Percentiles rank a stretch among this genome's conserved stretches.
phyloP scores from a whole-genome alignment of 2,888 invertebrate genomes.

The Julus scanicus region DNA sequence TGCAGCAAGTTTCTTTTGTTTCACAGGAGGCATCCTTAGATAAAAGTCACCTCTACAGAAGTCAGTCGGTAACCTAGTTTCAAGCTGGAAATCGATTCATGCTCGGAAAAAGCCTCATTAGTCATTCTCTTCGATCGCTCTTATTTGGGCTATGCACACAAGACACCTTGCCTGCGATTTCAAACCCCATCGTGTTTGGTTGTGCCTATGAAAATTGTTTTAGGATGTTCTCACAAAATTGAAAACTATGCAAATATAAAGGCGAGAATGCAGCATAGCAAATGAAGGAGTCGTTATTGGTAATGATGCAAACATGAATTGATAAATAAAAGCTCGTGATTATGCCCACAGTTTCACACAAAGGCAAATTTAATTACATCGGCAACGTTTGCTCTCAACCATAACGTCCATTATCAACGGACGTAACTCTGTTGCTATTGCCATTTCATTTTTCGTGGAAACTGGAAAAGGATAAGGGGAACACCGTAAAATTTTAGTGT shows the following conservation, averaged over 20 bases:
- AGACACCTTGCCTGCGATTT: conserved; percentile 5
- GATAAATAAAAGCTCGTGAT: conserved; percentile 27
- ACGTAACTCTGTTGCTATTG: background rate
- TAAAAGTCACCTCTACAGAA: conserved; percentile 30
- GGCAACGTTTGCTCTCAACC: background rate
- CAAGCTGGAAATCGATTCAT: conserved; percentile 26
- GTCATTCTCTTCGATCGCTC: conserved; percentile 32
- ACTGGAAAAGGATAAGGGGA: background rate
- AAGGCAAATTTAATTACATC: conserved; percentile 14
- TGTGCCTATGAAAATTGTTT: background rate
- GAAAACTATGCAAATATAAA: background rate
- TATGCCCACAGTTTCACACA: background rate
- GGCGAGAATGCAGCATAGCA: background rate
- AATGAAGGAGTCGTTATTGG: background rate
- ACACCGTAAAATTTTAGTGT: conserved; percentile 5
- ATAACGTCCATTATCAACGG: background rate
- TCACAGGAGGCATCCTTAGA: conserved; percentile 14
- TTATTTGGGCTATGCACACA: conserved; percentile 39
- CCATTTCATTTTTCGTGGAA: background rate
- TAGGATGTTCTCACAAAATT: background rate
- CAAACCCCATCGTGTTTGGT: background rate
- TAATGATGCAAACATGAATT: conserved; percentile 27
- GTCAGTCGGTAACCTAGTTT: conserved; percentile 37
- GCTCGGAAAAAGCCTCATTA: conserved; percentile 27
- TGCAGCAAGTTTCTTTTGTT: background rate